These are phyloP conservation scores for Gallinago stenura DNA, from an alignment of 2,797 vertebrate genomes.

Conservation along the genomic window DNA sequence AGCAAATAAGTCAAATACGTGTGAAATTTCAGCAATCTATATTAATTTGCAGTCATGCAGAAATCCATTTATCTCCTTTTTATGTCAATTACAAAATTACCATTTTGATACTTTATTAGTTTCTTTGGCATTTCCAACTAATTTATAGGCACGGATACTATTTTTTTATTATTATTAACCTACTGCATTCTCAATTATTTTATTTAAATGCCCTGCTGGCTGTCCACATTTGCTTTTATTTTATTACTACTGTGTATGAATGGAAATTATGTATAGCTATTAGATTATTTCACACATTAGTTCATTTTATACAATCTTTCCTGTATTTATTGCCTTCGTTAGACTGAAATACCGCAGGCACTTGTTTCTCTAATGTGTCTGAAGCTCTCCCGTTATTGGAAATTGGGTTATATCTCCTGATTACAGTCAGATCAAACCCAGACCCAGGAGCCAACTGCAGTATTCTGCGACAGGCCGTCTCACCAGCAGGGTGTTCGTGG, in stretches of 20 bases:
- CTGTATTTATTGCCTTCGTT: slow-evolving; percentile 58
- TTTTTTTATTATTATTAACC: slow-evolving; percentile 40
- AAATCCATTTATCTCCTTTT: slow-evolving; percentile 26
- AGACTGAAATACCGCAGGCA: slow-evolving; percentile 26
- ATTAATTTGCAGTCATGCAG: slow-evolving; percentile 17
- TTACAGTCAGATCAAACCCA: slow-evolving; percentile 22
- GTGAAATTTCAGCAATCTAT: slow-evolving; percentile 17
- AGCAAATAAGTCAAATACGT: neutral
- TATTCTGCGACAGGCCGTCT: neutral
- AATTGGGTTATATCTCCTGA: slow-evolving; percentile 46
- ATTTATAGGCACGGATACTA: slow-evolving; percentile 25
- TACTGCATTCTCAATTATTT: slow-evolving; percentile 35
- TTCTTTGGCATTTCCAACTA: slow-evolving; percentile 41
- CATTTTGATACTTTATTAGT: slow-evolving; percentile 36
- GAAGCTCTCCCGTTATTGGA: neutral
- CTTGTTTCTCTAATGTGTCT: slow-evolving; percentile 46
- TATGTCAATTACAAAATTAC: slow-evolving; percentile 44
- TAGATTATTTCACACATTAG: slow-evolving; percentile 64
- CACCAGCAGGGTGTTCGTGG: rapidly evolving
- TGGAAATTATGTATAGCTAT: slow-evolving; percentile 30
- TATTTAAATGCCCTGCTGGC: slow-evolving; percentile 42
- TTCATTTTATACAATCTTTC: slow-evolving; percentile 50
- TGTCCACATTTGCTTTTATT: slow-evolving; percentile 40
- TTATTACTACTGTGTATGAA: slow-evolving; percentile 39
- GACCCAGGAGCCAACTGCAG: neutral